Base-by-base conservation (phyloP, 1,140 invertebrate genomes). In the Drosophila setifemur region DNA sequence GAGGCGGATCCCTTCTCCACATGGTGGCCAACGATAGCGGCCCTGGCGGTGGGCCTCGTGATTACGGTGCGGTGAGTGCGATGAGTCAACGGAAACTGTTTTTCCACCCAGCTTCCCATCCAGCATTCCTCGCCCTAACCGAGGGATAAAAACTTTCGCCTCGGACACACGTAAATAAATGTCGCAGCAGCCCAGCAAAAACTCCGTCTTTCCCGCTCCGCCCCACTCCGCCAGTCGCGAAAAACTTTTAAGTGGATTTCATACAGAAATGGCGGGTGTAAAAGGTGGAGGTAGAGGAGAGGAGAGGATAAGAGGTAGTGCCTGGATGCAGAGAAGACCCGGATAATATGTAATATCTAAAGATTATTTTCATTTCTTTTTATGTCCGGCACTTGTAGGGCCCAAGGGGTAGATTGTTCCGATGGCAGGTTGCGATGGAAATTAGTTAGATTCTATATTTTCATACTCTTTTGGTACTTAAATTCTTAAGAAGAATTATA, bases 11-110 rank as follows among this genome's bases (percentile, higher is more conserved):
- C 89, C 67, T 90, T 90, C 50, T 60, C 82, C 43, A 87, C 86
- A 14, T 90, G 90, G 90, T 90, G 90, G 90, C 90, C 90, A 14
- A 76, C 88, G 19, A 90, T 90, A 47, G 75, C 85, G 11, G 89
- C 90, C 28, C 40, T 78, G 11, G 64, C 76, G 47, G 87, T 90
- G 42, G 88, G 88, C 40, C 35, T 90, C 52, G 67, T 83, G 57
- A 88, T 89, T 58, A 81, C 79, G n/a, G 73, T 90, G 68, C 86
- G 89, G 89, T 90, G 64, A 89, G 88, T 89, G 37, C 28, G 44
- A 73, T 85, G 58, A 70, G 63, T 55, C 55, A 82, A 69, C 49
- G 44, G 61, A 82, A 72, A 57, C 61, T 26, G 60, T 61, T 39
- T 21, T n/a, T 14, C 33, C 42, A 19, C 40, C 12, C 1, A 9